Evolutionary conservation across 2,888 invertebrate species (phyloP).

Genomic region (Drosophila phalerata): DNA sequence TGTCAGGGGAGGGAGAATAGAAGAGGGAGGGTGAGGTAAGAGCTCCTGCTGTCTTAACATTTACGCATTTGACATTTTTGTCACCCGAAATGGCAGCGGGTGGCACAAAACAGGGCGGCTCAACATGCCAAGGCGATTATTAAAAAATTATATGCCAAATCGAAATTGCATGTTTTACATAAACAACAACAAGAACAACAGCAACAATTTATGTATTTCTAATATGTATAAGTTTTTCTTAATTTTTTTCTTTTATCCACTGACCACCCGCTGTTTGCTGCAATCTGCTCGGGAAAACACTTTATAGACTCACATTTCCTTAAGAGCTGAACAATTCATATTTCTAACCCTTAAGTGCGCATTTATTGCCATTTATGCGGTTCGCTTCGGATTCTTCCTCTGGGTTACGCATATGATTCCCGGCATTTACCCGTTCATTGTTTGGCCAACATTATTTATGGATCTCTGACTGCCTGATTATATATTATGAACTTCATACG

Average conservation of each 20-base stretch:
- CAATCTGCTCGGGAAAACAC: constrained; percentile 54
- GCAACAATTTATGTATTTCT: constrained; percentile 64
- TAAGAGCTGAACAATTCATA: constrained; percentile 23
- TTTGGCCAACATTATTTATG: constrained; percentile 72
- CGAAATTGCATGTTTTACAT: constrained; percentile 83
- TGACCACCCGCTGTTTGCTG: constrained; percentile 60
- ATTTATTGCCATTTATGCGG: constrained; percentile 82
- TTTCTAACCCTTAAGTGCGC: constrained; percentile 77
- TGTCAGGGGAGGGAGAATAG: neutral
- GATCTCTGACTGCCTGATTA: constrained; percentile 55
- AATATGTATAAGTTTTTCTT: constrained; percentile 54
- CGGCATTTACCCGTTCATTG: constrained; percentile 36
- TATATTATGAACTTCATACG: constrained; percentile 55
- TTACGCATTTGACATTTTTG: constrained; percentile 81
- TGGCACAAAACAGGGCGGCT: constrained; percentile 30
- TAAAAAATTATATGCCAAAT: constrained; percentile 82
- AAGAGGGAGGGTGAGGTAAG: too few relatives aligned
- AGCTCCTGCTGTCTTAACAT: constrained; percentile 71
- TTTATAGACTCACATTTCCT: constrained; percentile 10
- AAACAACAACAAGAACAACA: constrained; percentile 72
- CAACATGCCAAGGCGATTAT: constrained; percentile 46
- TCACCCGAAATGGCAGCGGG: constrained; percentile 80
- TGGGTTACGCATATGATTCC: constrained; percentile 73
- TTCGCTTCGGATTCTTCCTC: constrained; percentile 61
- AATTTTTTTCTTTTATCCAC: constrained; percentile 13